These are phyloP conservation scores for Drosophila sp. DNA, from an alignment of 1,140 invertebrate genomes.

Conservation along the genomic window DNA sequence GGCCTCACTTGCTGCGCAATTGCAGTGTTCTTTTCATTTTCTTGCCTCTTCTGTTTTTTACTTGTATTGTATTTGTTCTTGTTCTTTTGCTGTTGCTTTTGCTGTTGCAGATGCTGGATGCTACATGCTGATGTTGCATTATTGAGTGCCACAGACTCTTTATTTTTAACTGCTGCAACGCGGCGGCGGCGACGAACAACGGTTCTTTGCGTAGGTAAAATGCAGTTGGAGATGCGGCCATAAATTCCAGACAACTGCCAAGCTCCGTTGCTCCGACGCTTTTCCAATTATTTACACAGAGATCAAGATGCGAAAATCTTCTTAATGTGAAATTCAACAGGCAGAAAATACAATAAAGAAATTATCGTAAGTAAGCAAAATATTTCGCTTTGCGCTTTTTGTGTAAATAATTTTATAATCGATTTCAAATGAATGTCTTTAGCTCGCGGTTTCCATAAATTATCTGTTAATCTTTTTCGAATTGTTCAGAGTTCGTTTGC, in stretches of 20 bases:
- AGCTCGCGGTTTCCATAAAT: constrained; percentile 45
- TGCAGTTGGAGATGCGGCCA: constrained; percentile 40
- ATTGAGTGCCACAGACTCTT: constrained; percentile 59
- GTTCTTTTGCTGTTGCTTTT: constrained; percentile 9
- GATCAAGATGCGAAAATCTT: constrained; percentile 57
- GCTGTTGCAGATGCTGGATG: constrained; percentile 11
- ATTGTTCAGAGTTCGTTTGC: constrained; percentile 36
- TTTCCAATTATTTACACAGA: constrained; percentile 63
- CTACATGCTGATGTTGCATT: constrained; percentile 55
- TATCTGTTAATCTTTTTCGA: constrained; percentile 41
- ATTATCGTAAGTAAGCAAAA: constrained; percentile 18
- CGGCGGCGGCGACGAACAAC: constrained; percentile 14
- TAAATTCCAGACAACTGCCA: constrained; percentile 42
- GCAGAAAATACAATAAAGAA: constrained; percentile 14
- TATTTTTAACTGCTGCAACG: constrained; percentile 71
- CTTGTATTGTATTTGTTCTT: background rate
- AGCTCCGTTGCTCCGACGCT: constrained; percentile 4
- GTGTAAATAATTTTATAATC: constrained; percentile 49
- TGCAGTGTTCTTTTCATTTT: constrained; percentile 25
- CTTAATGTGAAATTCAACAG: constrained; percentile 61
- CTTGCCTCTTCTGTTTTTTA: background rate
- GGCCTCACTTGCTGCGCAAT: constrained; percentile 72
- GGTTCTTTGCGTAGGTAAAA: constrained; percentile 77
- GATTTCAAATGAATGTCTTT: constrained; percentile 54
- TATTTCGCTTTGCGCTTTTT: constrained; percentile 30